Percentiles rank a stretch among this genome's conserved stretches.
phyloP scores from a whole-genome alignment of 2,797 vertebrate species.

The Phalloptychus januarius region DNA sequence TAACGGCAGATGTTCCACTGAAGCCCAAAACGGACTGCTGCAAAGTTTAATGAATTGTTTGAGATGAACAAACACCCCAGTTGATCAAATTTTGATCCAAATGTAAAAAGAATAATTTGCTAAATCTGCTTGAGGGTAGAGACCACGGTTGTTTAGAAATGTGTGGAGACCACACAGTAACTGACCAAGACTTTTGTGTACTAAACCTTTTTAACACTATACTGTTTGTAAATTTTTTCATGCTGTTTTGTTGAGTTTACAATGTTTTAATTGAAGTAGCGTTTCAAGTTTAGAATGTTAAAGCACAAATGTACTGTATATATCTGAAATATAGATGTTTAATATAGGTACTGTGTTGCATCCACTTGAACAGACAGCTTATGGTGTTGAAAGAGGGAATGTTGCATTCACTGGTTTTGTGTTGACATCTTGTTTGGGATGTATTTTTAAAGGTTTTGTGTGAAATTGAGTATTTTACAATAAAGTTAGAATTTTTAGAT shows the following conservation, averaged over 20 bases:
- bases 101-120: background rate
- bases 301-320: conserved; percentile 2
- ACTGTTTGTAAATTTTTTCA: background rate
- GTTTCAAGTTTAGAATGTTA: background rate
- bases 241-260: conserved; percentile 3
- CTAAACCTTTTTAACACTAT: background rate
- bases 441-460: background rate
- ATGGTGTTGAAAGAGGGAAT: background rate
- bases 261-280: background rate
- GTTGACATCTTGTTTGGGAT: background rate
- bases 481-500: background rate
- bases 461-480: background rate
- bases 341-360: background rate
- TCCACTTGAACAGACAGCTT: background rate
- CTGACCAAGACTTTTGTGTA: background rate
- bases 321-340: background rate
- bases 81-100: background rate
- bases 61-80: conserved; percentile 12
- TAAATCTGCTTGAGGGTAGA: background rate
- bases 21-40: conserved; percentile 9
- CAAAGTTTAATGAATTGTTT: background rate
- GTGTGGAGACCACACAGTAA: background rate
- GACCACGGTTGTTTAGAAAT: background rate
- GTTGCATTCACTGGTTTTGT: background rate
- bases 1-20: conserved; percentile 10